Evolutionary conservation across 2,888 invertebrate genomes (phyloP), one percentile per base, ranked within the genome.

Genomic region (Phyllotreta cruciferae): DNA sequence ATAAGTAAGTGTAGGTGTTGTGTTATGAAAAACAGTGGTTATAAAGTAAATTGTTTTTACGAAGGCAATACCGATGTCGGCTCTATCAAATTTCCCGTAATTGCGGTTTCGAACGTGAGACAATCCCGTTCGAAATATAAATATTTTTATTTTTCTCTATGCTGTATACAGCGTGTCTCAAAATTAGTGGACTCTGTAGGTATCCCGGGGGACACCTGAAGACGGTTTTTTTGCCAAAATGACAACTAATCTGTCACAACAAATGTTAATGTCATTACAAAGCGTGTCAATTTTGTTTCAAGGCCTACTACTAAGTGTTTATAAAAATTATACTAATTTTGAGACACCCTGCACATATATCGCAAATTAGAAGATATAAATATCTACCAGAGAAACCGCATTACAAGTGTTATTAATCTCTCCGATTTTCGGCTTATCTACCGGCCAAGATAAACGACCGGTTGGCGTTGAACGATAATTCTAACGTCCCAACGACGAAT

Each of bases 31-130:
- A 24, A 24, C 24, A 4, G 24, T 4, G 24, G 24, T 24, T 24
- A 4, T 24, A 24, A 24, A 24, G 34, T 54, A 41, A 41, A 38
- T 7, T 53, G 14, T 53, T 39, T 38, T 53, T 6, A 42, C 11
- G n/a, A 49, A 38, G 13, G 39, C 53, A 53, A 53, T 53, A n/a
- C 36, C 8, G 39, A 53, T 53, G 6, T 53, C 8, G 53, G 39
- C 13, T 14, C 36, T 53, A 54, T 54, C 54, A 24, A 41, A 54
- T 54, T 54, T 54, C 54, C 54, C 38, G 39, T 53, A 39, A 14
- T 39, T 24, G 54, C 42, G 54, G 54, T 54, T 14, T 54, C 14
- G 7, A 41, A 54, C 54, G 54, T 54, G 54, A 54, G 54, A 41
- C 39, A 54, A 54, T 54, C 24, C 2, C 4, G 24, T 24, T 24